Conservation (phyloP, 2,888 invertebrate species). For the Cantharis rufa region DNA sequence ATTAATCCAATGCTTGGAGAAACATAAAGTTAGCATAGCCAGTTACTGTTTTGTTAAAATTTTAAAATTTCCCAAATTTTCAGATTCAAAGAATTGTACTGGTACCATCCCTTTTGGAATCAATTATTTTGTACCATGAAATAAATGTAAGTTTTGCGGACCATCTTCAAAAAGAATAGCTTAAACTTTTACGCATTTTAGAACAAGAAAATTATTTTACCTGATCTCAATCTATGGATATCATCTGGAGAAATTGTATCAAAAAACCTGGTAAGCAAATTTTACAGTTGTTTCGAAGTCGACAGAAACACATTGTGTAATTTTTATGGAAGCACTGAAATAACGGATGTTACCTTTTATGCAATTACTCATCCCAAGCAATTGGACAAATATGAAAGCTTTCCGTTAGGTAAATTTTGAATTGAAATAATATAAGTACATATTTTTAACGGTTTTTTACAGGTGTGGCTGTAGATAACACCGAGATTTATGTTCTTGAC, state of each 20-base stretch:
- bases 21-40: not conserved
- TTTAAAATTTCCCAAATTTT: constrained; percentile 35
- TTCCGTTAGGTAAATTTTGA: constrained; percentile 73
- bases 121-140: constrained; percentile 76
- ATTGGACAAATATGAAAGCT: constrained; percentile 65
- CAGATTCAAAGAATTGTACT: constrained; percentile 78
- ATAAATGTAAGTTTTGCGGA: constrained; percentile 55
- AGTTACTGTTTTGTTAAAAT: too few species aligned
- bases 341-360: constrained; percentile 87
- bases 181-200: not conserved
- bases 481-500: constrained; percentile 78
- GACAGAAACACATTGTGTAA: constrained; percentile 73
- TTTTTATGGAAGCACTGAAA: constrained; percentile 91
- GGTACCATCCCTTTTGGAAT: constrained; percentile 81
- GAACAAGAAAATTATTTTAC: constrained; percentile 58
- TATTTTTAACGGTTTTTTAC: not conserved
- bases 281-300: constrained; percentile 73
- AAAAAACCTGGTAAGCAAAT: constrained; percentile 71
- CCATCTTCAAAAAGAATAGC: too few species aligned
- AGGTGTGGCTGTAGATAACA: constrained; percentile 80
- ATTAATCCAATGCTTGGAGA: constrained; percentile 46
- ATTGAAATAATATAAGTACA: not conserved
- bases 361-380: constrained; percentile 66
- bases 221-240: constrained; percentile 75
- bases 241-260: constrained; percentile 85